These are phyloP conservation scores for Damaliscus lunatus DNA, from an alignment of 2,113 vertebrate species.

Conservation along the genomic window DNA sequence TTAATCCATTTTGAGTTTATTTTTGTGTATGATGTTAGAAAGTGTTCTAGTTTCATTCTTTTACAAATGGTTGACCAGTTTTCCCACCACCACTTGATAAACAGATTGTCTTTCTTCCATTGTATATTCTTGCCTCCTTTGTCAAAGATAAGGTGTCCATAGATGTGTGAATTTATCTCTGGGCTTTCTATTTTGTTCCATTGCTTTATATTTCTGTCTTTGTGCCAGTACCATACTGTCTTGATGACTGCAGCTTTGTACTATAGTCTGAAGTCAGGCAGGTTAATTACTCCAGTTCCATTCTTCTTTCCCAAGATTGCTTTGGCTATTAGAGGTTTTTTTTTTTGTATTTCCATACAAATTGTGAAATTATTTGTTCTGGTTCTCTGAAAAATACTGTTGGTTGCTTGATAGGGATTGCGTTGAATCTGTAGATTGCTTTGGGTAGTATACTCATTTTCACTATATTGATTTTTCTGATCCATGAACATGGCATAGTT, in stretches of 20 bases:
- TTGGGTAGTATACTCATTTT: not conserved
- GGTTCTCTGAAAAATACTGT: not conserved
- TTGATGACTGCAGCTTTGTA: not conserved
- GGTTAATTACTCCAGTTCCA: not conserved
- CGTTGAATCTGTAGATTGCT: not conserved
- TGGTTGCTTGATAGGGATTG: not conserved
- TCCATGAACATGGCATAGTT: not conserved
- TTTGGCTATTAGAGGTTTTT: not conserved
- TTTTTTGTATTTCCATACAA: not conserved
- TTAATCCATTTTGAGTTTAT: not conserved
- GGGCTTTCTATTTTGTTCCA: not conserved
- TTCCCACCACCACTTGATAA: not conserved
- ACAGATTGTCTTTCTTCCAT: not conserved
- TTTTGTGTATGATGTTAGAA: not conserved
- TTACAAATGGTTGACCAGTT: not conserved
- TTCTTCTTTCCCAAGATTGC: not conserved
- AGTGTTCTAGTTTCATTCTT: not conserved
- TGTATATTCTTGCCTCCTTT: not conserved
- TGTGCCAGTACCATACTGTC: not conserved
- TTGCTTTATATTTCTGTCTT: not conserved
- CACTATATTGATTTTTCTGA: not conserved
- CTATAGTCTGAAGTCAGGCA: not conserved
- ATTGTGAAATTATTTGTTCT: not conserved
- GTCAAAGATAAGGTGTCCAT: not conserved
- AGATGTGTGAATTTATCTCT: not conserved